Evolutionary conservation across 2,113 vertebrate genomes (phyloP).

Genomic region (Ctenodactylus gundi): DNA sequence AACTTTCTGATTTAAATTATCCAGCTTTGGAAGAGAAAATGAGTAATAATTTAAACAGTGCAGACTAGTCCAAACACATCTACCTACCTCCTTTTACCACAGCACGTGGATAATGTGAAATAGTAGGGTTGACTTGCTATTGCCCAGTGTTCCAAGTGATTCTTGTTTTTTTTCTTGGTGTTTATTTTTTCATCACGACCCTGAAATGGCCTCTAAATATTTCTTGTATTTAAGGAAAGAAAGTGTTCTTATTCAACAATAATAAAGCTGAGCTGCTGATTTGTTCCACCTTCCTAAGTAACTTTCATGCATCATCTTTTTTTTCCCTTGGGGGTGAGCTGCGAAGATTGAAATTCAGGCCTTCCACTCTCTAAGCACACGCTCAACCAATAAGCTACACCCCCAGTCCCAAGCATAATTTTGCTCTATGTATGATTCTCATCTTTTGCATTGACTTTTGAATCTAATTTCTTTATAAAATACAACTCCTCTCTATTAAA

Average conservation of each 20-base stretch:
- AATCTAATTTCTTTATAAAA: conserved; percentile 26
- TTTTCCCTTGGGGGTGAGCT: neutral
- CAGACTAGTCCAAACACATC: neutral
- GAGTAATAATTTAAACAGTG: neutral
- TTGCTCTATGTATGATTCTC: neutral
- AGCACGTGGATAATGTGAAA: neutral
- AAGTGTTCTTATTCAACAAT: neutral
- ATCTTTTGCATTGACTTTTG: neutral
- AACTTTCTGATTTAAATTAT: neutral
- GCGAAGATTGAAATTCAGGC: neutral
- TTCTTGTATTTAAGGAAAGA: conserved; percentile 1
- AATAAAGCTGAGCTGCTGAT: neutral
- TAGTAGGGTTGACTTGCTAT: neutral
- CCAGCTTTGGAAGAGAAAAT: neutral
- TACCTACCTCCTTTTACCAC: neutral
- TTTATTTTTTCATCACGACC: too few relatives aligned
- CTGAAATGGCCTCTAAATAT: neutral
- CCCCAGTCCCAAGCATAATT: neutral
- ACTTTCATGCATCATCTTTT: neutral
- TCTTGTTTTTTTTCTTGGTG: neutral
- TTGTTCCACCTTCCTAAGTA: neutral
- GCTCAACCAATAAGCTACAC: neutral
- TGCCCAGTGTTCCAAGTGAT: neutral
- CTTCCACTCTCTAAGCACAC: neutral
- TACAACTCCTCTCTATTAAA: neutral